Evolutionary conservation across 2,113 vertebrate genomes (phyloP), one percentile per base, ranked within the genome.

Genomic region (Tychaedon coryphoeus): DNA sequence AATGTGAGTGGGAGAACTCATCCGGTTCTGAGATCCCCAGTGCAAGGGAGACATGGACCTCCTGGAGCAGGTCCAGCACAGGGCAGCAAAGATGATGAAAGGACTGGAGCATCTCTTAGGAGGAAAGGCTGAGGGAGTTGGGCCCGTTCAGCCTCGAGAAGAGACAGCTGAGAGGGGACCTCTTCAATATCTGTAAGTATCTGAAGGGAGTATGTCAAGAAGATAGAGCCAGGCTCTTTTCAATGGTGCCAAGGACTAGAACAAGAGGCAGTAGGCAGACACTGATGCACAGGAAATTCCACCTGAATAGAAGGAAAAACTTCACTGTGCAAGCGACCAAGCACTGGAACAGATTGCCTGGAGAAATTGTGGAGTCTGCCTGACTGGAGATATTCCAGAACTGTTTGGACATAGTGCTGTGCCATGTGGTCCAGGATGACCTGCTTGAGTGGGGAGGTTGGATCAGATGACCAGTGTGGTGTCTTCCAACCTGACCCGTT

Each of bases 1-100:
- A 61, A 16, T 4, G 1, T 19, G 43, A n/a, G 11, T 2, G 2
- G 4, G 51, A 62, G 26, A 42, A 14, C 18, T 72, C 4, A 2
- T 36, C 25, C 6, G 12, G 18, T 72, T 88, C 31, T 43, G 36
- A 25, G 43, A 42, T 72, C 14, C 6, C 24, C 36, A 43, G 50
- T 23, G 33, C 34, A 36, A 36, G 34, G 43, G 26, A 50, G 57
- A 36, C 22, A 10, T 43, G 50, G 14, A 57, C 14, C 31, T 72
- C 34, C 50, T 36, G 34, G 22, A 72, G 25, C 42, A 42, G 36
- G 58, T 80, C 26, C 57, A 43, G 58, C 22, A 50, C 26, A 79
- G 31, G 12, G 26, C 43, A 50, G 33, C 22, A 26, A 43, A 43
- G 43, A 36, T 36, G 31, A 16, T 28, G 18, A 25, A 42, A 31